Percentiles rank a stretch among this genome's conserved stretches.
Conservation (phyloP, 2,113 vertebrate genomes). For the Thamnaconus septentrionalis region DNA sequence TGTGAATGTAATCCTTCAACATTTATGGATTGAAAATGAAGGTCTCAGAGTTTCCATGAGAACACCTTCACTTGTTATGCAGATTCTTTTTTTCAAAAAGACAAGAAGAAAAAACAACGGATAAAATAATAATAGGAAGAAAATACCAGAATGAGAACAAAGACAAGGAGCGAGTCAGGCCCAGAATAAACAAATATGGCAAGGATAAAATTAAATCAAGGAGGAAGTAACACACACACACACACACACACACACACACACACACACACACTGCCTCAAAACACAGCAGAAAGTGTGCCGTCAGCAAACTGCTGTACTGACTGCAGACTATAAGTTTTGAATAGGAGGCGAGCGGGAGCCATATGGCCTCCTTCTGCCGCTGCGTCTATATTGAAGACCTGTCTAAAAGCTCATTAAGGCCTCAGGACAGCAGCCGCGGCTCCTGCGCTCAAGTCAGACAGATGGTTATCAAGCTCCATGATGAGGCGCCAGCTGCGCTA, state of each 20-base stretch:
- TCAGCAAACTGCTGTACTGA: constrained; percentile 57
- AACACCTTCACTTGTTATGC: no score
- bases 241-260: constrained; percentile 18
- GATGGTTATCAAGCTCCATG: constrained; percentile 65
- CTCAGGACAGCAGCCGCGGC: constrained; percentile 59
- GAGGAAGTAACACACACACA: constrained; percentile 34
- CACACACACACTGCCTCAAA: constrained; percentile 24
- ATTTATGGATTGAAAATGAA: no score
- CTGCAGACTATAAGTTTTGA: constrained; percentile 56
- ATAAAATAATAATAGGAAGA: neutral
- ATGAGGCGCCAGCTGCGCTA: constrained; percentile 64
- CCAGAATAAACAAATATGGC: constrained; percentile 3
- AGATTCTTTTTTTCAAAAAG: neutral
- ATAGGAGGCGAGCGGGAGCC: constrained; percentile 50
- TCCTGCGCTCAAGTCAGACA: constrained; percentile 56
- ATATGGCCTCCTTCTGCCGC: constrained; percentile 64
- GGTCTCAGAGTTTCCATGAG: no score
- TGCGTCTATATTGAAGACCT: constrained; percentile 60
- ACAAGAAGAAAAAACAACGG: neutral
- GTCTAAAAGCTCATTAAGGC: constrained; percentile 68
- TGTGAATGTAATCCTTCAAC: no score
- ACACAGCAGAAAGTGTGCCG: constrained; percentile 43
- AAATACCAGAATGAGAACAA: neutral
- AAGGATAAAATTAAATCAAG: constrained; percentile 18
- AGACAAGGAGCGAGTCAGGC: neutral